Evolutionary conservation across 2,888 invertebrate species (phyloP).

Genomic region (Stomorhina lunata): DNA sequence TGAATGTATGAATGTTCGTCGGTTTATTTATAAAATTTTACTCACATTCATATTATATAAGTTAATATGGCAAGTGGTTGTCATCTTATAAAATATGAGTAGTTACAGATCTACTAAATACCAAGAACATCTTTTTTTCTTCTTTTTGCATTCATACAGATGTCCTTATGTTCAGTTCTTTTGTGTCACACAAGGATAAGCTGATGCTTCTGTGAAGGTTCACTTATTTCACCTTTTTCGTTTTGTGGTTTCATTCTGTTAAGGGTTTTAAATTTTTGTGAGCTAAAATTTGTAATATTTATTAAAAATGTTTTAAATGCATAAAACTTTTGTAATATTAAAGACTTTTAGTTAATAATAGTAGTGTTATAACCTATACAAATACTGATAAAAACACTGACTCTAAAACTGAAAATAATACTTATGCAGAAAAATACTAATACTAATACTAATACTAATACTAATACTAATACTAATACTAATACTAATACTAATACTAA

Average conservation of each 20-base stretch:
- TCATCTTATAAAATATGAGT: conserved; percentile 24
- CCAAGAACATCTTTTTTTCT: neutral
- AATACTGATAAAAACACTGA: too few species aligned
- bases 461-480: too few species aligned
- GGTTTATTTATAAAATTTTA: neutral
- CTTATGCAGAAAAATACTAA: too few species aligned
- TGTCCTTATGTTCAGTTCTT: neutral
- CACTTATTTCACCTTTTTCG: neutral
- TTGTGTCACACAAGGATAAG: conserved; percentile 3
- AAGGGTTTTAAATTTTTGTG: neutral
- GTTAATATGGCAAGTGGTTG: conserved; percentile 30
- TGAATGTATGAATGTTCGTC: neutral
- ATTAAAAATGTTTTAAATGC: too few species aligned
- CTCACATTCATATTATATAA: neutral
- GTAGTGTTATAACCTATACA: too few species aligned
- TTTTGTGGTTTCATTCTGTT: neutral
- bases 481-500: too few species aligned
- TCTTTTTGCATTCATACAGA: neutral
- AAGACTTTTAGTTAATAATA: too few species aligned
- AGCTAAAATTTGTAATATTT: too few species aligned
- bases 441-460: too few species aligned
- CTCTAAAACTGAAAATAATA: too few species aligned
- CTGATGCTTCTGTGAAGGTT: conserved; percentile 24
- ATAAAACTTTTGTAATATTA: too few species aligned
- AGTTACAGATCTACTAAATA: neutral